Conservation (phyloP, 2,113 vertebrate species). For the Oncorhynchus mykiss region DNA sequence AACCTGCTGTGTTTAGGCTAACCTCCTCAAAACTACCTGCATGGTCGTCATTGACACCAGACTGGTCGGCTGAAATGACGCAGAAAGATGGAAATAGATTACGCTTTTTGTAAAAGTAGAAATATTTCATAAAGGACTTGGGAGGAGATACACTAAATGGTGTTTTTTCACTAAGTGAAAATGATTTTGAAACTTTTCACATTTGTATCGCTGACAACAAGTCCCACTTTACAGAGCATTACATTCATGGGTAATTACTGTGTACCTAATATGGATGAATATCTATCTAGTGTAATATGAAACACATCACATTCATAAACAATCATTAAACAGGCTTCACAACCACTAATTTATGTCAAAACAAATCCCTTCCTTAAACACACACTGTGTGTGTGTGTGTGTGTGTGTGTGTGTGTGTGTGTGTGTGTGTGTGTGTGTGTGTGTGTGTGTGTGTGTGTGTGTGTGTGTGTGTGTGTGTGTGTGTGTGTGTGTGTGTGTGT, state of each 20-base stretch:
- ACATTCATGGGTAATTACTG: too few relatives aligned
- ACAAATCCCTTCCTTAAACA: neutral
- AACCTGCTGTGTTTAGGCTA: constrained; percentile 46
- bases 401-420: neutral
- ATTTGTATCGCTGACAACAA: too few relatives aligned
- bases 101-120: constrained; percentile 3
- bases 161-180: neutral
- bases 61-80: constrained; percentile 44
- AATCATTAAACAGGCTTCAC: too few relatives aligned
- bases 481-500: neutral
- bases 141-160: constrained; percentile 15
- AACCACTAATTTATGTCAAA: neutral
- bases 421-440: neutral
- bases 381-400: neutral
- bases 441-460: neutral
- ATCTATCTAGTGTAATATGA: too few relatives aligned
- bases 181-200: neutral
- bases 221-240: too few relatives aligned
- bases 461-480: neutral
- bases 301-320: too few relatives aligned
- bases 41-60: constrained; percentile 36
- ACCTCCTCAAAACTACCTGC: constrained; percentile 33
- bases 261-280: too few relatives aligned
- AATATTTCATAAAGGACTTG: neutral
- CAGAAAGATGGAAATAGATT: constrained; percentile 31